These are phyloP conservation scores for Polyergus mexicanus DNA, from an alignment of 1,140 invertebrate genomes.

Conservation along the genomic window DNA sequence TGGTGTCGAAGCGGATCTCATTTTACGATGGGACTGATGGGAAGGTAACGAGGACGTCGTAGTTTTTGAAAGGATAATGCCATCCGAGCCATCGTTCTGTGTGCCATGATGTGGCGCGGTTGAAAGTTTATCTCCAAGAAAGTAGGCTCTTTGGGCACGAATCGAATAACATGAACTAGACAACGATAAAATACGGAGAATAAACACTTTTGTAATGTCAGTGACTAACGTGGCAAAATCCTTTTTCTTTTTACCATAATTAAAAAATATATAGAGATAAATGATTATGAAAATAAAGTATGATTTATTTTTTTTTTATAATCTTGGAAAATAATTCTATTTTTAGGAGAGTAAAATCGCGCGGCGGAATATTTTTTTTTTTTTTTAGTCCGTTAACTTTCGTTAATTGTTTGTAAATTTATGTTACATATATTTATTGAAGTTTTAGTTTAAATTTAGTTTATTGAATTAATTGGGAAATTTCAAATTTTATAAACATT, in stretches of 20 bases:
- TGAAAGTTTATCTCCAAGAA: slow-evolving; percentile 27
- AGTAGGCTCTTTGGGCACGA: neutral
- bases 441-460: neutral
- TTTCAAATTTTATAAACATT: neutral
- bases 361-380: neutral
- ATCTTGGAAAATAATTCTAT: neutral
- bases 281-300: too few relatives aligned
- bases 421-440: neutral
- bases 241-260: neutral
- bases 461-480: neutral
- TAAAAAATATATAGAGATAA: neutral
- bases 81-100: slow-evolving; percentile 1
- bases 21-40: slow-evolving; percentile 55
- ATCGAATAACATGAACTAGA: neutral
- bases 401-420: neutral
- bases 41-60: slow-evolving; percentile 58
- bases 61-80: slow-evolving; percentile 53
- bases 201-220: neutral
- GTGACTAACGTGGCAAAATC: neutral
- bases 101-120: slow-evolving; percentile 4
- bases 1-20: slow-evolving; percentile 57
- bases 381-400: neutral
- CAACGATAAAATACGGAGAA: neutral
- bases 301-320: neutral
- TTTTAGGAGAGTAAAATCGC: neutral